Evolutionary conservation across 2,797 vertebrate genomes (phyloP), one percentile per base, ranked within the genome.

Genomic region (Psittacula derbiana): DNA sequence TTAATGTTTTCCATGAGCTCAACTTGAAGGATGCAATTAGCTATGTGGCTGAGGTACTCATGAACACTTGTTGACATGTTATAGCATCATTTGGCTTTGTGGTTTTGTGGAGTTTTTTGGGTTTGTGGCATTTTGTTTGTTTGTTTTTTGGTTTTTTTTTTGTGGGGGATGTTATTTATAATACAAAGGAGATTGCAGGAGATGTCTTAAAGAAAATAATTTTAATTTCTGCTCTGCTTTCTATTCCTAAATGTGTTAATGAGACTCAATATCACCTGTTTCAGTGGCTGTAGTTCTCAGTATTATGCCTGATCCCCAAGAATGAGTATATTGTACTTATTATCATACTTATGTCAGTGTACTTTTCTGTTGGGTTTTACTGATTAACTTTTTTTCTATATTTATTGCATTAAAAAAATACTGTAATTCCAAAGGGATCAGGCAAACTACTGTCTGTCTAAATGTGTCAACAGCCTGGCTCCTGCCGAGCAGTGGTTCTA

Each of bases 21-120:
- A 99, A 99, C 97, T 95, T 99, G 88, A 99, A 99, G 97, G 99
- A 99, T 10, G 99, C 99, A 12, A 98, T 99, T 93, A 99, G 98
- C 96, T 99, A 99, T 10, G 99, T 99, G 96, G 97, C 97, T 6
- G 99, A 99, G 98, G 99, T 99, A 97, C 87, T 92, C 85, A 55
- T 55, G 57, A 93, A 78, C 8, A 33, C 43, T 80, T 95, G 36
- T 65, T 87, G 64, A 80, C 30, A 28, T 69, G 57, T 55, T 73
- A 33, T 46, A 81, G 23, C 14, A 20, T 79, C 2, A 16, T 31
- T 65, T 69, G 18, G 23, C 21, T 58, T 36, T 36, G 55, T 58
- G n/a, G 14, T 24, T 58, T 24, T 33, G 3, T 33, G 23, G 55
- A 33, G 55, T 11, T 24, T 36, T 24, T 24, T 58, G 15, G 15